phyloP scores from a whole-genome alignment of 2,797 vertebrate genomes.

The Pelochelys cantorii region DNA sequence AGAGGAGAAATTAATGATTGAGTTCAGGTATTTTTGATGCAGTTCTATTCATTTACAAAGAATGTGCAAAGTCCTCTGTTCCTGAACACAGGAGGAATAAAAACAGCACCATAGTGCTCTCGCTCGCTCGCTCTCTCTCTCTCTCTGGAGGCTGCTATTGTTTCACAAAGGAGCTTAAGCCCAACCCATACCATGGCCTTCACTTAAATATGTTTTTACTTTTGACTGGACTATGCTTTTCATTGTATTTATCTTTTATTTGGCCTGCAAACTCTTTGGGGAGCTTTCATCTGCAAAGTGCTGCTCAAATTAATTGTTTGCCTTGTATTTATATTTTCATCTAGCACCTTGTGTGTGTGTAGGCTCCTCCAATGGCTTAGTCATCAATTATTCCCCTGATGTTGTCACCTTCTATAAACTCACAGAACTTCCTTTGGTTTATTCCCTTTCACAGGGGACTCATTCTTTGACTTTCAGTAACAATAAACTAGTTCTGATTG shows the following conservation, averaged over 20 bases:
- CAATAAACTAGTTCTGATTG: neutral
- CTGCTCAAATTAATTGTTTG: constrained; percentile 34
- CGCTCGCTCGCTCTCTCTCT: no score
- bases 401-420: neutral
- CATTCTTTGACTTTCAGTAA: constrained; percentile 3
- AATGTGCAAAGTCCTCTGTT: neutral
- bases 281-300: neutral
- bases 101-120: neutral
- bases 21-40: neutral
- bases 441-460: neutral
- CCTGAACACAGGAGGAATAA: neutral
- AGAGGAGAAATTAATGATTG: neutral
- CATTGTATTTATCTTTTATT: neutral
- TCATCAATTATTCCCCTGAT: neutral
- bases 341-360: neutral
- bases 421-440: neutral
- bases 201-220: constrained; percentile 18
- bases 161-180: neutral
- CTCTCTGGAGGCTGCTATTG: neutral
- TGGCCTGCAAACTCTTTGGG: neutral
- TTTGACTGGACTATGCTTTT: accelerated
- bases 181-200: neutral
- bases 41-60: neutral
- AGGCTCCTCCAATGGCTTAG: neutral
- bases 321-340: neutral